These are phyloP conservation scores for Troides helena DNA, from an alignment of 2,888 invertebrate species.

Conservation along the genomic window DNA sequence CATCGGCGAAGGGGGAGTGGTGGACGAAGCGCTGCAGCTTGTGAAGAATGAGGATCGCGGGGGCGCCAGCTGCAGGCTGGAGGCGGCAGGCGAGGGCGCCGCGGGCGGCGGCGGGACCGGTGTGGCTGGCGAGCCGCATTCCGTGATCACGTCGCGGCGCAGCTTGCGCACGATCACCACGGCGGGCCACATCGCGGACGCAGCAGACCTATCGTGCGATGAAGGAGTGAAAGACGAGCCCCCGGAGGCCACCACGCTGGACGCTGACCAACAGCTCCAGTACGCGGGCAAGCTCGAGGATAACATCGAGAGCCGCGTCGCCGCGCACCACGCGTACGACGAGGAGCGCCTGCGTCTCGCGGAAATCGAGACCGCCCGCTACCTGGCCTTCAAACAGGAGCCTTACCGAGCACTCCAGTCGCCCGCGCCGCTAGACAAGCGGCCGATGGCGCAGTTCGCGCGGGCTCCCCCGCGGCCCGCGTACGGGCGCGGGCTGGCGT, in stretches of 20 bases:
- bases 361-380: constrained; percentile 64
- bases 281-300: constrained; percentile 46
- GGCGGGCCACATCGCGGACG: constrained; percentile 79
- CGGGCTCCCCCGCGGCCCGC: constrained; percentile 43
- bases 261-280: constrained; percentile 47
- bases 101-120: constrained; percentile 35
- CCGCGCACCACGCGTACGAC: constrained; percentile 50
- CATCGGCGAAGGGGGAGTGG: background rate
- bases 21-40: constrained; percentile 64
- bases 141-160: constrained; percentile 80
- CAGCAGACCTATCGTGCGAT: constrained; percentile 47
- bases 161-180: constrained; percentile 81
- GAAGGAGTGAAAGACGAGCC: constrained; percentile 70
- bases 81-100: constrained; percentile 26
- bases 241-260: constrained; percentile 50
- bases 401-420: constrained; percentile 57
- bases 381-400: constrained; percentile 67
- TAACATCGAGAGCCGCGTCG: constrained; percentile 43
- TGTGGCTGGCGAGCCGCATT: constrained; percentile 56
- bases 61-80: no score
- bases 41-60: constrained; percentile 62
- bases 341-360: constrained; percentile 62
- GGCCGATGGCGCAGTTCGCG: constrained; percentile 45
- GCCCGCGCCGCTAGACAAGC: constrained; percentile 47
- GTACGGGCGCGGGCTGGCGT: constrained; percentile 52